These are phyloP conservation scores for Parotocinclus haroldoi DNA, from an alignment of 2,797 vertebrate species.

Conservation along the genomic window DNA sequence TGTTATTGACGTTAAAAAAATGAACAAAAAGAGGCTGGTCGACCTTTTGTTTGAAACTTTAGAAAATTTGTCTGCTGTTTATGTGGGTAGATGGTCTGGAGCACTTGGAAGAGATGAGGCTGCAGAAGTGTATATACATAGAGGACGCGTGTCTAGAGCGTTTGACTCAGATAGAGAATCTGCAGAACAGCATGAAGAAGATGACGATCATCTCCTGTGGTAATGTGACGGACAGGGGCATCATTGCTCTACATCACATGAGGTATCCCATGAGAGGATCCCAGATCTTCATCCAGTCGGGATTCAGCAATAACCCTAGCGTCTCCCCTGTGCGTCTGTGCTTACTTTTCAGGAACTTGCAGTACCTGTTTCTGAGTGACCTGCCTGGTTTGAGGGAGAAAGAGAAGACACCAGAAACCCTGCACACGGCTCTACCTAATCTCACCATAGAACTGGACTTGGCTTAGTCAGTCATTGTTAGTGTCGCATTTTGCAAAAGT, in stretches of 20 bases:
- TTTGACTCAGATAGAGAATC: constrained; percentile 75
- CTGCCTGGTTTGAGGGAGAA: constrained; percentile 84
- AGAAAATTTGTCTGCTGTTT: too few species aligned
- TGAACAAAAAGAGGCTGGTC: too few species aligned
- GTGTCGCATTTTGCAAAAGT: neutral
- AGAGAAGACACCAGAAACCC: constrained; percentile 65
- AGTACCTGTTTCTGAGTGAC: constrained; percentile 86
- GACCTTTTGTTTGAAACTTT: too few species aligned
- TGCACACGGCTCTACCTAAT: constrained; percentile 78
- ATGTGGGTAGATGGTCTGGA: constrained; percentile 78
- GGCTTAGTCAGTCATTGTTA: constrained; percentile 58
- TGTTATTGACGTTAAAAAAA: too few species aligned
- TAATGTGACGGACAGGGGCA: constrained; percentile 85
- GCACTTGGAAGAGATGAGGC: constrained; percentile 80
- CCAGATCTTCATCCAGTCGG: neutral
- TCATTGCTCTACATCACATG: constrained; percentile 81
- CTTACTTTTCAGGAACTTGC: constrained; percentile 78
- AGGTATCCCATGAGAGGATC: constrained; percentile 64
- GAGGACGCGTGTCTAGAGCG: constrained; percentile 85
- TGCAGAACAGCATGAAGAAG: constrained; percentile 77
- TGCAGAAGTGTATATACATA: constrained; percentile 88
- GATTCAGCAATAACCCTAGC: too few species aligned
- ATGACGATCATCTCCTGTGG: constrained; percentile 90
- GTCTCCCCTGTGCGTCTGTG: too few species aligned
- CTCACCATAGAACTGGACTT: constrained; percentile 80